These are phyloP conservation scores for Leptoteleia sp. DNA, from an alignment of 1,140 invertebrate genomes.

Conservation along the genomic window DNA sequence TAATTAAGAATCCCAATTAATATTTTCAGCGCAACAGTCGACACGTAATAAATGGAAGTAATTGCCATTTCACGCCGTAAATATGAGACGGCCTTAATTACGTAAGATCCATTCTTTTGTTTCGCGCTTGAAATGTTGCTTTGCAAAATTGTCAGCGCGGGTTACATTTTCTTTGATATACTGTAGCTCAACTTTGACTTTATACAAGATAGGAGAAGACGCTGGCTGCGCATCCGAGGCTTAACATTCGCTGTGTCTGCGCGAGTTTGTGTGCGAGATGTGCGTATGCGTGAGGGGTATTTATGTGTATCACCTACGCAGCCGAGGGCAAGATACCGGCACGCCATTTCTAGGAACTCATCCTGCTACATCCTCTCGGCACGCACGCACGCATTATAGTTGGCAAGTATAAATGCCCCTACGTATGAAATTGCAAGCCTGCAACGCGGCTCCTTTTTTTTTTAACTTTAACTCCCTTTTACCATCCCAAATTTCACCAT, in stretches of 20 bases:
- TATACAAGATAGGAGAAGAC: conserved; percentile 33
- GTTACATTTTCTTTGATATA: conserved; percentile 20
- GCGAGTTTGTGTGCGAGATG: conserved; percentile 11
- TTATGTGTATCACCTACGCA: conserved; percentile 74
- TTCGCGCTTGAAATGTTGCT: conserved; percentile 5
- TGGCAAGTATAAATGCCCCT: conserved; percentile 29
- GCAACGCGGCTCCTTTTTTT: too few relatives aligned
- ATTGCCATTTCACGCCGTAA: too few relatives aligned
- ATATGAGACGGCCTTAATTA: too few relatives aligned
- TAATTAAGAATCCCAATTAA: conserved; percentile 12
- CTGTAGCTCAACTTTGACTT: conserved; percentile 24
- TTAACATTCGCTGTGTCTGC: conserved; percentile 7
- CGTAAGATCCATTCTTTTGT: neutral
- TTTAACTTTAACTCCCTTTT: too few relatives aligned
- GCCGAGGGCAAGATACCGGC: conserved; percentile 67
- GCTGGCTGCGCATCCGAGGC: conserved; percentile 54
- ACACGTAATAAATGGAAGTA: too few relatives aligned
- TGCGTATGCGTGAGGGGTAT: conserved; percentile 40
- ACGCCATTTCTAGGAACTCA: conserved; percentile 76
- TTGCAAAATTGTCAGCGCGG: too few relatives aligned
- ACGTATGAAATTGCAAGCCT: too few relatives aligned
- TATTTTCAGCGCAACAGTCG: conserved; percentile 7
- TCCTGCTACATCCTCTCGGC: conserved; percentile 70
- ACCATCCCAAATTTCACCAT: too few relatives aligned
- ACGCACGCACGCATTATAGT: conserved; percentile 66